phyloP scores from a whole-genome alignment of 2,797 vertebrate genomes.

The Hapalemur alaotrensis region DNA sequence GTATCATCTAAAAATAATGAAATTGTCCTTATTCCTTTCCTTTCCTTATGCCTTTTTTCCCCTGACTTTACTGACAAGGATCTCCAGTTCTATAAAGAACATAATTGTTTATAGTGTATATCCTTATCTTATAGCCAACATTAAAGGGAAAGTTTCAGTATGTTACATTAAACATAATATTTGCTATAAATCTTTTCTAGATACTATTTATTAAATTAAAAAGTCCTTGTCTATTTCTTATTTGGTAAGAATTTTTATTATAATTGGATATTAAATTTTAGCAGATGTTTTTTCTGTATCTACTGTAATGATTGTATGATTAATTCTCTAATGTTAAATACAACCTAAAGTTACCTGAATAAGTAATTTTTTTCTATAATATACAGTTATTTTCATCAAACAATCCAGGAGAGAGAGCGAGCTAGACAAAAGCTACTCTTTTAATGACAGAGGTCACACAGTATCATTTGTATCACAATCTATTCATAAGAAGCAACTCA shows the following conservation, averaged over 20 bases:
- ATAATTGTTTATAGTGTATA: neutral
- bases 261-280: neutral
- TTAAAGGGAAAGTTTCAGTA: neutral
- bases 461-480: neutral
- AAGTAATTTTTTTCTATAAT: neutral
- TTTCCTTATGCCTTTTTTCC: neutral
- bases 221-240: neutral
- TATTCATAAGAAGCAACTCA: neutral
- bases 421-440: neutral
- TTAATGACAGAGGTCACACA: neutral
- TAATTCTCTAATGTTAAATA: neutral
- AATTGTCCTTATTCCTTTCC: neutral
- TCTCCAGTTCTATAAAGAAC: neutral
- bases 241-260: neutral
- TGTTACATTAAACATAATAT: neutral
- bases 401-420: neutral
- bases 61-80: neutral
- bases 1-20: neutral
- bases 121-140: neutral
- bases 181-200: neutral
- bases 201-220: neutral
- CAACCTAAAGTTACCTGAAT: neutral
- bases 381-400: neutral
- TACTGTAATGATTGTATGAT: neutral
- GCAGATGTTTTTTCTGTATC: neutral